Evolutionary conservation across 2,113 vertebrate genomes (phyloP), one percentile per base, ranked within the genome.

Genomic region (Rhagologus leucostigma): DNA sequence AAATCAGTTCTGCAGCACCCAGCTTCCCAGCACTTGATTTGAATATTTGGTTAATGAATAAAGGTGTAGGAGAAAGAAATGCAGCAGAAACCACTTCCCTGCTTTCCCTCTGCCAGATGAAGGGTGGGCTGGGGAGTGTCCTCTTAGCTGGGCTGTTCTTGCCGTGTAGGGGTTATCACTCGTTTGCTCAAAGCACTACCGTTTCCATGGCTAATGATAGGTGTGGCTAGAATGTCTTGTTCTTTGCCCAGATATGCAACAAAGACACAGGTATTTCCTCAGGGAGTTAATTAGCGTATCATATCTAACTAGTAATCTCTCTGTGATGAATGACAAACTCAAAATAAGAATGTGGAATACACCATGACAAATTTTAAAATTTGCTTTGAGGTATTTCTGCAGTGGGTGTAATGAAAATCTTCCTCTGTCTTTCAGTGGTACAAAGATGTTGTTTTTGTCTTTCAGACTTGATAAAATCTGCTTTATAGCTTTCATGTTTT

Each of bases 311-410:
- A 29, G 65, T 94, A 37, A 94, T 95, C 57, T 17, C 47, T 33
- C 71, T 53, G 37, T 68, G 88, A 94, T 95, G 96, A 97, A 89
- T 96, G 95, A 91, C 93, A 95, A 93, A 97, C 88, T 88, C 93
- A 70, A 85, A 95, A 92, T 85, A 87, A 95, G 92, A 79, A n/a
- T 60, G 91, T 94, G 81, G 94, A 96, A 62, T 79, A 83, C 75
- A 87, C 92, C 49, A 3, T 84, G 92, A 84, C 95, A 96, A 96
- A 94, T 92, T 67, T n/a, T 53, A 12, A 84, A 53, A 88, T 89
- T 81, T 87, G 92, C 90, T 97, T 93, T 94, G 91, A 94, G 83
- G 86, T 96, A 5, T 95, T 96, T 90, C 77, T 87, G 52, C 62
- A 64, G 87, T 92, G 92, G 75, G 87, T 87, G 77, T 89, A 94